These are phyloP conservation scores for Chelon auratus DNA, from an alignment of 2,797 vertebrate genomes.

Conservation along the genomic window DNA sequence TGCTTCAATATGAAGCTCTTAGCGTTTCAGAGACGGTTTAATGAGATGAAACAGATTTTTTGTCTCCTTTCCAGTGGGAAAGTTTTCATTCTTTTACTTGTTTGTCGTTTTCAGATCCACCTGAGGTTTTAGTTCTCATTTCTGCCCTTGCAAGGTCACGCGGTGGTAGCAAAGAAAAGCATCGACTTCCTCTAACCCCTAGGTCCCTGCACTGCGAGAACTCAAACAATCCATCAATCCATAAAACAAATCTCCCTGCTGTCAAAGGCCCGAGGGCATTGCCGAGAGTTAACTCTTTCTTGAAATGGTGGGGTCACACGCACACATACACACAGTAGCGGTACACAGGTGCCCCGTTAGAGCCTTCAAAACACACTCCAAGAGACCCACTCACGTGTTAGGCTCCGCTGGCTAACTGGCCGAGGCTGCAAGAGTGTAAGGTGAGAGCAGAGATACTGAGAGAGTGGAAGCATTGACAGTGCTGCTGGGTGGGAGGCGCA, in stretches of 20 bases:
- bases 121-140: constrained; percentile 9
- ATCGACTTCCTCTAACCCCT: constrained; percentile 4
- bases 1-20: constrained; percentile 26
- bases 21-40: constrained; percentile 1
- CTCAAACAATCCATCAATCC: constrained; percentile 56
- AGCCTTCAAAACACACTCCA: constrained; percentile 24
- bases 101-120: neutral
- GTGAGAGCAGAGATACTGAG: constrained; percentile 49
- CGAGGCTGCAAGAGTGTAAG: constrained; percentile 50
- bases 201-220: constrained; percentile 20
- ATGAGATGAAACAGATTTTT: constrained; percentile 10
- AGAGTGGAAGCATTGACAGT: constrained; percentile 54
- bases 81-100: neutral
- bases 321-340: constrained; percentile 23
- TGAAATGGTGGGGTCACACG: neutral
- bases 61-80: neutral
- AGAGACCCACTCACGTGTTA: constrained; percentile 7
- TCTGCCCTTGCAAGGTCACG: constrained; percentile 10
- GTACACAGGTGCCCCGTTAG: constrained; percentile 11
- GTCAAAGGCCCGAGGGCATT: constrained; percentile 27
- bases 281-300: constrained; percentile 10
- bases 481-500: constrained; percentile 71
- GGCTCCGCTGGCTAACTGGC: constrained; percentile 32
- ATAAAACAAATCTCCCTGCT: constrained; percentile 51
- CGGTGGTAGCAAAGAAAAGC: constrained; percentile 26